Evolutionary conservation across 2,888 invertebrate genomes (phyloP), one percentile per base, ranked within the genome.

Genomic region (Spatulosminthurus flaviceps): DNA sequence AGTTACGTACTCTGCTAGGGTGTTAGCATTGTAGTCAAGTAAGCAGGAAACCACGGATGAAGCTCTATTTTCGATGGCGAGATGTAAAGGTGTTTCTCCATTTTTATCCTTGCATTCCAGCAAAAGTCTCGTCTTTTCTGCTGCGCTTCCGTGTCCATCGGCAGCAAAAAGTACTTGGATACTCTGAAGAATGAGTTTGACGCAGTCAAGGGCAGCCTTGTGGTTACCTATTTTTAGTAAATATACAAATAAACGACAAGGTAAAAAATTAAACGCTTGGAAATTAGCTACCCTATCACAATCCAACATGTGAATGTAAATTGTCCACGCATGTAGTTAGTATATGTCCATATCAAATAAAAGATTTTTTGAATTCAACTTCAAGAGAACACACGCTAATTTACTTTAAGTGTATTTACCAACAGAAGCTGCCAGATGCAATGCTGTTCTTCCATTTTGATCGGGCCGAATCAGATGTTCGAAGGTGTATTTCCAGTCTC

Each of bases 61-160:
- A 0, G 76, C 76, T 67, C 34, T 42, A 26, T 76, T 76, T 9
- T 76, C 64, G 4, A 67, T 28, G 0, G 76, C 76, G 0, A 64
- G 21, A 67, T 76, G 76, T 0, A 76, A 41, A 2, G 76, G 41
- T 7, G 67, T 76, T 28, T 76, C 76, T 16, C 16, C 11, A 26
- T 66, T 43, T 0, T 64, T 41, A n/a, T 67, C 43, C 24, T 13
- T 41, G 0, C 13, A 7, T 19, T 66, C 43, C 34, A 76, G 24
- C 0, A 43, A 24, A 19, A 22, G 0, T n/a, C 64, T 24, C 4
- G 7, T 24, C 24, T 76, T 67, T 5, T 42, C 11, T 1, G 1
- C 28, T 22, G 64, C n/a, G 11, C 64, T 22, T 16, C 26, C 67
- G 28, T 73, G 24, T 16, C 41, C 42, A n/a, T 34, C 29, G 22